Evolutionary conservation across 2,888 invertebrate species (phyloP), one percentile per base, ranked within the genome.

Genomic region (Pomacea canaliculata): DNA sequence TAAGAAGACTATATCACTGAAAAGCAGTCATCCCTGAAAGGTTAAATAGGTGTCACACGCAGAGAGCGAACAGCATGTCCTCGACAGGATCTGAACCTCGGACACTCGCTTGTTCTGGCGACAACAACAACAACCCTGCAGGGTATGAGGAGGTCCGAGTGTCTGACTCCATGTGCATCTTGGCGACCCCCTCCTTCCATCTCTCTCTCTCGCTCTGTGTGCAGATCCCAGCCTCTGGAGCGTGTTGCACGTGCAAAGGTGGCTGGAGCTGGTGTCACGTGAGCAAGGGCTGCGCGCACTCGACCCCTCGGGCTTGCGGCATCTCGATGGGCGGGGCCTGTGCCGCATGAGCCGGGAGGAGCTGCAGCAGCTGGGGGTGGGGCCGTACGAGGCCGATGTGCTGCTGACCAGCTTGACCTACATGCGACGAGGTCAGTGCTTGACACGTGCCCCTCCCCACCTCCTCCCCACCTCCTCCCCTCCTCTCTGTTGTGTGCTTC

Each of bases 211-310:
- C 37, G 37, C n/a, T 68, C 18, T 19, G 19, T 27, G 23, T 72
- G 49, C 80, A 87, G 88, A 88, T 80, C 88, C 88, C 0, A 75
- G 78, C 56, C 75, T 82, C 46, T 88, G 88, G 88, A 85, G 78
- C 62, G 70, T 82, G 60, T 82, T 82, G 48, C 85, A 88, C 79
- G 87, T 87, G 65, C 80, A 80, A 51, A 82, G 82, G 71, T 88
- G 88, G 88, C 76, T 88, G 73, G 85, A 86, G 65, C 86, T 87
- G 86, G 85, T 83, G 51, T 81, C 83, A 67, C 82, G 83, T 71
- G 86, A 87, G 65, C 85, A 85, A 76, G 80, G 76, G 19, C 78
- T 88, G 63, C 81, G 80, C 59, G 85, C 84, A 63, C 79, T 86
- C 51, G 87, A 87, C 76, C 68, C 81, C 46, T 75, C 77, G 63